A percentile compares a stretch with the other conserved stretches of the same genome.
These are phyloP conservation scores for Neelides sp. DNA, from an alignment of 1,140 invertebrate species.

Conservation along the genomic window DNA sequence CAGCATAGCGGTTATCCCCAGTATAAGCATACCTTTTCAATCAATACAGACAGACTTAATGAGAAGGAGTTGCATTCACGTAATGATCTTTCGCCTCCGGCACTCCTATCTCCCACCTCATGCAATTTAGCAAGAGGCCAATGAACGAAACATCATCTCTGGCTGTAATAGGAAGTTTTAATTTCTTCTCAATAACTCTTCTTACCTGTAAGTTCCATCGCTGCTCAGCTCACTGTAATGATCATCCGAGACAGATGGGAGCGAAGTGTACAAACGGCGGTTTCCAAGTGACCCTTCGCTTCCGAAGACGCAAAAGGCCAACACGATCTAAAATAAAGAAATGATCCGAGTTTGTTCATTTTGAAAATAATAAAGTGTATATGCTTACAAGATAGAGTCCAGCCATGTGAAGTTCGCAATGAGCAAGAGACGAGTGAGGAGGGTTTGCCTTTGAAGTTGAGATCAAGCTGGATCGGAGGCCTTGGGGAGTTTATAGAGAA, in stretches of 20 bases:
- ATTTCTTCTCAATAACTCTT: neutral
- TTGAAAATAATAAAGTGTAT: too few species aligned
- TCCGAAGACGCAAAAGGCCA: too few species aligned
- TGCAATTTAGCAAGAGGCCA: neutral
- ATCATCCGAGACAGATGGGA: slow-evolving; percentile 25
- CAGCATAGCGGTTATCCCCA: slow-evolving; percentile 23
- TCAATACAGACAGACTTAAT: slow-evolving; percentile 1
- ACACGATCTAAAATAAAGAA: too few species aligned
- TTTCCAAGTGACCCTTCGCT: slow-evolving; percentile 7
- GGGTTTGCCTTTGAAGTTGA: too few species aligned
- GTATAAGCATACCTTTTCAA: slow-evolving; percentile 30
- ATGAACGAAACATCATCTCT: neutral
- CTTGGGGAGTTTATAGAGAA: too few species aligned
- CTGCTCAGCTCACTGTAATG: slow-evolving; percentile 22
- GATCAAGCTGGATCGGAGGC: too few species aligned
- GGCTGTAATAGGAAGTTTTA: neutral
- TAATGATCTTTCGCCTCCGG: too few species aligned
- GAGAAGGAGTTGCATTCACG: neutral
- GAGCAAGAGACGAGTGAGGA: too few species aligned
- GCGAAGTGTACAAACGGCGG: slow-evolving; percentile 15
- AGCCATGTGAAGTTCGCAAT: too few species aligned
- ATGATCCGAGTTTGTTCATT: too few species aligned
- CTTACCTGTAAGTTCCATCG: slow-evolving; percentile 28
- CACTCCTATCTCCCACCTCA: neutral
- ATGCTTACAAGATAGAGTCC: too few species aligned